phyloP scores from a whole-genome alignment of 2,888 invertebrate species.

The Epinotia brunnichana region DNA sequence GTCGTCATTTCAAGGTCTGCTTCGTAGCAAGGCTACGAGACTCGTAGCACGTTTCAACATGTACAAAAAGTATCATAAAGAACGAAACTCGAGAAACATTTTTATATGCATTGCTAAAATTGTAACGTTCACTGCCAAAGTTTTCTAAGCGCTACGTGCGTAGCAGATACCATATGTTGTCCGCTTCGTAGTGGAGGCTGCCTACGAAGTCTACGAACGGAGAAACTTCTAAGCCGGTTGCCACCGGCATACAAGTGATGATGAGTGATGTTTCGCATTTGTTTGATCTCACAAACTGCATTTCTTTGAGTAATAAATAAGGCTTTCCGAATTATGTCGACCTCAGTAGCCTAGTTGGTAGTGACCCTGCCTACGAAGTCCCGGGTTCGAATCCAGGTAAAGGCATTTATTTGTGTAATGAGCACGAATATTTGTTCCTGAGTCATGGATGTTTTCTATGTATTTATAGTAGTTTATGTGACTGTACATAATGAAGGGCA shows the following conservation, averaged over 20 bases:
- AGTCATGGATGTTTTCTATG: too few species aligned
- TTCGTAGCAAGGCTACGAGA: conserved; percentile 22
- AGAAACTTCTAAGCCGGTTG: neutral
- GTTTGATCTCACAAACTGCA: too few species aligned
- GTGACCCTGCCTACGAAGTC: too few species aligned
- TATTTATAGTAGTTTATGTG: too few species aligned
- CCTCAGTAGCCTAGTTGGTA: too few species aligned
- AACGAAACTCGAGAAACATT: neutral
- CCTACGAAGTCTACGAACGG: neutral
- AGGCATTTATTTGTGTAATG: too few species aligned
- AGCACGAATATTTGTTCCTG: too few species aligned
- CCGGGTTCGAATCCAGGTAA: too few species aligned
- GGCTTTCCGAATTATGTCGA: too few species aligned
- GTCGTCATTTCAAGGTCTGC: neutral
- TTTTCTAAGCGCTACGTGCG: neutral
- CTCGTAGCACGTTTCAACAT: conserved; percentile 10
- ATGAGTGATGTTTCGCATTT: neutral
- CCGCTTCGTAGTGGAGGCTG: neutral
- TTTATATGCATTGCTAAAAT: neutral
- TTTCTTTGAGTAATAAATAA: too few species aligned
- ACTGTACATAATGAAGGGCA: too few species aligned
- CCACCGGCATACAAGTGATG: neutral
- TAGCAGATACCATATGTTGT: too few species aligned
- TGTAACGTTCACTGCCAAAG: neutral
- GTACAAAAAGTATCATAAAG: neutral